A percentile compares a stretch with the other conserved stretches of the same genome.
phyloP scores from a whole-genome alignment of 2,888 invertebrate genomes.

The Lasioglossum lativentre region DNA sequence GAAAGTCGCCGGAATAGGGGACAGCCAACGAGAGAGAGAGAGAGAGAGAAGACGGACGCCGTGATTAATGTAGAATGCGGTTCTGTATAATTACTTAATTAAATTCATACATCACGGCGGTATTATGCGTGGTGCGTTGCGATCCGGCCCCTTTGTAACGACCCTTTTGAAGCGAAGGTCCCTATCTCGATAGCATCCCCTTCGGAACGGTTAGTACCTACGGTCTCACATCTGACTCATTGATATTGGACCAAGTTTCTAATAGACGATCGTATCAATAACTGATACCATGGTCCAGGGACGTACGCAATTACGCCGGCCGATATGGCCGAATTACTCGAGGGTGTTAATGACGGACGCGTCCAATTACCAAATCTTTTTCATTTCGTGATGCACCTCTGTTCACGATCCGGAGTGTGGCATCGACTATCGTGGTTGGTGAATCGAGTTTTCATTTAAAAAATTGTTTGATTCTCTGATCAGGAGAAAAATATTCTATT shows the following conservation, averaged over 20 bases:
- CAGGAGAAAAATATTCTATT: too few relatives aligned
- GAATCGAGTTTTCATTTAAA: too few relatives aligned
- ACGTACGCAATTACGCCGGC: slow-evolving; percentile 8
- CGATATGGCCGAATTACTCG: slow-evolving; percentile 7
- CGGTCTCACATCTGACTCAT: slow-evolving; percentile 48
- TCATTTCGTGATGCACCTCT: background rate
- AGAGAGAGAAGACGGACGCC: slow-evolving; percentile 20
- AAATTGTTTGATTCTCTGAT: too few relatives aligned
- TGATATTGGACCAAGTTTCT: slow-evolving; percentile 43
- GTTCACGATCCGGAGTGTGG: background rate
- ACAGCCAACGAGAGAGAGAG: background rate
- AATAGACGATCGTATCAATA: slow-evolving; percentile 28
- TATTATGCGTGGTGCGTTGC: slow-evolving; percentile 67
- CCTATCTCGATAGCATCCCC: slow-evolving; percentile 62
- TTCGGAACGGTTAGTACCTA: slow-evolving; percentile 36
- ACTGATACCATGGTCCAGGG: slow-evolving; percentile 28
- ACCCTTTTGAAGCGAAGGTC: slow-evolving; percentile 60
- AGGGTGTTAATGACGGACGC: background rate
- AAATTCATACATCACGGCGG: slow-evolving; percentile 79
- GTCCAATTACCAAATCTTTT: background rate
- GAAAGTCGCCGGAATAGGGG: slow-evolving; percentile 25
- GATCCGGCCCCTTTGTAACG: slow-evolving; percentile 65
- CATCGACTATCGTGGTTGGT: too few relatives aligned
- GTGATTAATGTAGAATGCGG: slow-evolving; percentile 74
- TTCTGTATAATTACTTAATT: slow-evolving; percentile 79